phyloP scores from a whole-genome alignment of 2,797 vertebrate species.

The Vireo griseus region DNA sequence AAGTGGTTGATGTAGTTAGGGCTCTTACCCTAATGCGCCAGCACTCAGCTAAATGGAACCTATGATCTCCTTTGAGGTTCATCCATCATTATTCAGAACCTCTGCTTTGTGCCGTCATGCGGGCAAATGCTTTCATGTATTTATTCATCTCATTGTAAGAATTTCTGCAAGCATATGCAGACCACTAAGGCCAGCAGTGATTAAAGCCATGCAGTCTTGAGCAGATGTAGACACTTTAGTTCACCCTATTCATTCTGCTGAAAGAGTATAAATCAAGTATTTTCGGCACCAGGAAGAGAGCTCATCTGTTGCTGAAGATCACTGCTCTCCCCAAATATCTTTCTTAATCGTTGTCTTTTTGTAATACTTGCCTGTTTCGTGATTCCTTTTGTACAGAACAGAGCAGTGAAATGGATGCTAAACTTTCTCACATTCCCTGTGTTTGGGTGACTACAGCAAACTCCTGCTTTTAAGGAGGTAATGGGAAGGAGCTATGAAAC shows the following conservation, averaged over 20 bases:
- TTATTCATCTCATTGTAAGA: slow-evolving; percentile 49
- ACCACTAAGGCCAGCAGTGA: slow-evolving; percentile 45
- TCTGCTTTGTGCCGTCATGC: slow-evolving; percentile 4
- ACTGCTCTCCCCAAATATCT: background rate
- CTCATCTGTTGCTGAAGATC: slow-evolving; percentile 37
- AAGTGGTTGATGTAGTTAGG: slow-evolving; percentile 26
- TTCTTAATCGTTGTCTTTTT: slow-evolving; percentile 22
- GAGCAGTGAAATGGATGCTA: background rate
- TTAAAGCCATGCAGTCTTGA: slow-evolving; percentile 52
- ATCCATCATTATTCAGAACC: slow-evolving; percentile 40
- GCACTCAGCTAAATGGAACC: slow-evolving; percentile 42
- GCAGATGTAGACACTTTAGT: slow-evolving; percentile 58
- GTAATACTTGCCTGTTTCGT: background rate
- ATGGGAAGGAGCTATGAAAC: background rate
- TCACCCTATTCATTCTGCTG: background rate
- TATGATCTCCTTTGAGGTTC: slow-evolving; percentile 40
- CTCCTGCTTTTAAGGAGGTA: background rate
- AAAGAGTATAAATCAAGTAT: slow-evolving; percentile 25
- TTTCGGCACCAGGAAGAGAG: slow-evolving; percentile 26
- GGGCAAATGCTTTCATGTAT: slow-evolving; percentile 38
- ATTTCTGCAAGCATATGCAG: slow-evolving; percentile 53
- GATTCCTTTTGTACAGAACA: background rate
- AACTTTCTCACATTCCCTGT: background rate
- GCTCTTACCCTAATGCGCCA: background rate
- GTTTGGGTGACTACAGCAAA: background rate